phyloP scores from a whole-genome alignment of 1,140 invertebrate species.

The Trichogramma pretiosum region DNA sequence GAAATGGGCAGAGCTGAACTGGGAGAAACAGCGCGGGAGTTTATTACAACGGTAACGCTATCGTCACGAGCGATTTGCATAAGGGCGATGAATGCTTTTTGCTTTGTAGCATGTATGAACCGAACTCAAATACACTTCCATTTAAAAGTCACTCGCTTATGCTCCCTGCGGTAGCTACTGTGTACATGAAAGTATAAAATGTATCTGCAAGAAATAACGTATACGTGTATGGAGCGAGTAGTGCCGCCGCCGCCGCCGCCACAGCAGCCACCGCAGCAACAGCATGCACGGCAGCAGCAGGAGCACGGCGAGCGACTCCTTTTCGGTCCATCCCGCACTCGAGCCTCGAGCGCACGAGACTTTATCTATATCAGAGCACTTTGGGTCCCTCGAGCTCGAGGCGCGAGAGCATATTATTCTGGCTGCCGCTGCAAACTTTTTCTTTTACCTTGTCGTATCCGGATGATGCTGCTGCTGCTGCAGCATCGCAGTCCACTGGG shows the following conservation, averaged over 20 bases:
- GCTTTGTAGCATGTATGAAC: too few relatives aligned
- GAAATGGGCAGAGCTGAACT: too few relatives aligned
- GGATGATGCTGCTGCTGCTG: slow-evolving; percentile 1
- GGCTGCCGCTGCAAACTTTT: neutral
- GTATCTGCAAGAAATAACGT: too few relatives aligned
- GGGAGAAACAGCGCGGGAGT: neutral
- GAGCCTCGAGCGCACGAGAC: too few relatives aligned
- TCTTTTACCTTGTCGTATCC: neutral
- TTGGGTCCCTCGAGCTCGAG: slow-evolving; percentile 3
- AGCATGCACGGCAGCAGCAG: neutral
- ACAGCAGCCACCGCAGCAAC: too few relatives aligned
- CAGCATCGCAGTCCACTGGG: neutral
- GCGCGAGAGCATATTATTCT: slow-evolving; percentile 22
- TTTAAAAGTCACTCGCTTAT: too few relatives aligned
- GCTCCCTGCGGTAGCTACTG: too few relatives aligned
- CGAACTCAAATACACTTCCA: too few relatives aligned
- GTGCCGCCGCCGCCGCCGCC: too few relatives aligned
- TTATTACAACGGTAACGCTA: neutral
- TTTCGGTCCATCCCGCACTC: too few relatives aligned
- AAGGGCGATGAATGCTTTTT: slow-evolving; percentile 2
- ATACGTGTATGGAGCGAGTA: too few relatives aligned
- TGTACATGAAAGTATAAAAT: too few relatives aligned
- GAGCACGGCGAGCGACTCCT: neutral
- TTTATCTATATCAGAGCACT: slow-evolving; percentile 20
- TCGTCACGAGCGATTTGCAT: slow-evolving; percentile 6